Evolutionary conservation across 2,888 invertebrate genomes (phyloP), one percentile per base, ranked within the genome.

Genomic region (Sarcophaga variegata): DNA sequence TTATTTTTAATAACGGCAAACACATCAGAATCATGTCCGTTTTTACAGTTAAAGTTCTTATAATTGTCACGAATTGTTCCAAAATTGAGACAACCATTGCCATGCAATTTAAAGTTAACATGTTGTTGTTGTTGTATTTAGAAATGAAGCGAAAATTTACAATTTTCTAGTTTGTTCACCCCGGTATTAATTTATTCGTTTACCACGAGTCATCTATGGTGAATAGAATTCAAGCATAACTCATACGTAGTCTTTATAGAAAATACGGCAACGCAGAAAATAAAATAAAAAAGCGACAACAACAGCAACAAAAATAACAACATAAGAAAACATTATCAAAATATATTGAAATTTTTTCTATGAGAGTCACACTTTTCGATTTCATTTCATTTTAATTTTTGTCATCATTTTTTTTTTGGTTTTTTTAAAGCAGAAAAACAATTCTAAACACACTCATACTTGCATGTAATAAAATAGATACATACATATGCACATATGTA

Each of bases 331-430:
- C 47, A 59, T 49, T 69, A 45, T 70, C 25, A 60, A 77, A 74
- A 67, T 45, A 1, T 75, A 76, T 76, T 84, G 64, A 80, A 70
- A 80, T 80, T 70, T 84, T 54, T 80, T 47, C 60, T 60, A 71
- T 63, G 8, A 75, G 75, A 75, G 70, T 84, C 80, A 84, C 75
- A 84, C 84, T 84, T 84, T 84, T 80, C 80, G 64, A 80, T 80
- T 84, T 80, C 79, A 80, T 84, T 67, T 67, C 67, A 67, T 67
- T 59, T 80, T 37, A 75, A 47, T 80, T 74, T 75, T 77, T 59
- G 69, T 54, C 22, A 20, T 27, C 60, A 37, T 37, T 27, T 27
- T 66, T n/a, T 27, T 62, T 14, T 45, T 47, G 22, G 2, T 4
- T 14, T 12, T 49, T 12, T 12, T 2, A 2, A 77, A 60, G 76